Conservation (phyloP, 2,113 vertebrate species). For the Pycnonotus jocosus region DNA sequence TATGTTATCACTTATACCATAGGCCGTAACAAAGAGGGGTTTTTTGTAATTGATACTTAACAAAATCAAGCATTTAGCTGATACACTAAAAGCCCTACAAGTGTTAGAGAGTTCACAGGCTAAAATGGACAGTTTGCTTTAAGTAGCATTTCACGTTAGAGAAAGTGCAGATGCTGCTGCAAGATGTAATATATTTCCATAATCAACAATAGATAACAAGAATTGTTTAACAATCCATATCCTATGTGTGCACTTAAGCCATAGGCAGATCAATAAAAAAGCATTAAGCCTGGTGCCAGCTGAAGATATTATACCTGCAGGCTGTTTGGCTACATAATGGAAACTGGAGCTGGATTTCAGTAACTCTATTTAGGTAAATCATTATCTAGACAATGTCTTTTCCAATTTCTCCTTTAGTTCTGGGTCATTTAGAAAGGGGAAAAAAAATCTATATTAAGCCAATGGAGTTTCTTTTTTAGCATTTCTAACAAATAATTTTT, state of each 20-base stretch:
- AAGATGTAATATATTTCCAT: conserved; percentile 9
- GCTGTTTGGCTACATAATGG: neutral
- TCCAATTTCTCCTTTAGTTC: neutral
- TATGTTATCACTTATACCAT: accelerated
- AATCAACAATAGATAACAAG: neutral
- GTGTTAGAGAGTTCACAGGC: neutral
- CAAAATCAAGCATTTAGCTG: neutral
- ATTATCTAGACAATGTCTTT: neutral
- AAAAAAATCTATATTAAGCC: neutral
- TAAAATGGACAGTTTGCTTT: neutral
- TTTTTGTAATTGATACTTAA: neutral
- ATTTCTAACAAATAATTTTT: neutral
- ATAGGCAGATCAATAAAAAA: conserved; percentile 21
- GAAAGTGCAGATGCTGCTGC: conserved; percentile 14
- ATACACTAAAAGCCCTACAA: neutral
- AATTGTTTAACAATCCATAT: neutral
- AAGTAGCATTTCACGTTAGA: neutral
- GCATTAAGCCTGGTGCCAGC: conserved; percentile 24
- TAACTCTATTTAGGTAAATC: conserved; percentile 26
- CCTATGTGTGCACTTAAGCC: neutral
- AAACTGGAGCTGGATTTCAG: conserved; percentile 17
- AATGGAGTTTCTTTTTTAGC: neutral
- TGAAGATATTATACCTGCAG: neutral
- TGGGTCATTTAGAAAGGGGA: neutral
- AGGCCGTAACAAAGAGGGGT: neutral